phyloP scores from a whole-genome alignment of 2,888 invertebrate genomes.

The Acanthosoma haemorrhoidale region DNA sequence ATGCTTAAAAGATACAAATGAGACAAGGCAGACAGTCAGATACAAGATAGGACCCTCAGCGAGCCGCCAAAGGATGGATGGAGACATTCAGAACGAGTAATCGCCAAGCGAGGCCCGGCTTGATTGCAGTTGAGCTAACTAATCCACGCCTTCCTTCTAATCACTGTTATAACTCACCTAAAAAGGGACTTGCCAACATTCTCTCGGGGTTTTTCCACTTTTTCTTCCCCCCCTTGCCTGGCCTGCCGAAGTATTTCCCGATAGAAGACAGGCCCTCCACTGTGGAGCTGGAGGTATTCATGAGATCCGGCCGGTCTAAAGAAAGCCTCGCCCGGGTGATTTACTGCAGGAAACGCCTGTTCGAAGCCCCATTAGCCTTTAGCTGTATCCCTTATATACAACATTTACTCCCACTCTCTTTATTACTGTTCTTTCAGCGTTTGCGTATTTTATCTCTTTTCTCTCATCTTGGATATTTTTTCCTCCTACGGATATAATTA shows the following conservation, averaged over 20 bases:
- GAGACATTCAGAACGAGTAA: slow-evolving; percentile 7
- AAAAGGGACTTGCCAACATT: slow-evolving; percentile 7
- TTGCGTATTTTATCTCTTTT: too few relatives aligned
- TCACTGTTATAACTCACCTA: slow-evolving; percentile 15
- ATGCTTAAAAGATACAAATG: neutral
- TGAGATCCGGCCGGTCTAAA: neutral
- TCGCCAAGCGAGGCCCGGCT: neutral
- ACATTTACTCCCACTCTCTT: too few relatives aligned
- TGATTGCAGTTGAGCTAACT: slow-evolving; percentile 8
- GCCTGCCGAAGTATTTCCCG: neutral
- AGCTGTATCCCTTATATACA: too few relatives aligned
- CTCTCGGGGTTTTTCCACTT: neutral
- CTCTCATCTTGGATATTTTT: too few relatives aligned
- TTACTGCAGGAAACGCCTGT: too few relatives aligned
- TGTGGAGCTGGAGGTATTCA: neutral
- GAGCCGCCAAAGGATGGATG: neutral
- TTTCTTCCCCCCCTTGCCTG: neutral
- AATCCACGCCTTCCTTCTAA: neutral
- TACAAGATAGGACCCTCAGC: neutral
- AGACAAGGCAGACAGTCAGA: neutral
- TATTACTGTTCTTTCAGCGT: too few relatives aligned
- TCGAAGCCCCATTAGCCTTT: too few relatives aligned
- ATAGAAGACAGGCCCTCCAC: neutral
- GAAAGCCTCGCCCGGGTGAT: neutral
- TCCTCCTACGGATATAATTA: neutral